phyloP scores from a whole-genome alignment of 1,140 invertebrate genomes.

The Solenopsis invicta region DNA sequence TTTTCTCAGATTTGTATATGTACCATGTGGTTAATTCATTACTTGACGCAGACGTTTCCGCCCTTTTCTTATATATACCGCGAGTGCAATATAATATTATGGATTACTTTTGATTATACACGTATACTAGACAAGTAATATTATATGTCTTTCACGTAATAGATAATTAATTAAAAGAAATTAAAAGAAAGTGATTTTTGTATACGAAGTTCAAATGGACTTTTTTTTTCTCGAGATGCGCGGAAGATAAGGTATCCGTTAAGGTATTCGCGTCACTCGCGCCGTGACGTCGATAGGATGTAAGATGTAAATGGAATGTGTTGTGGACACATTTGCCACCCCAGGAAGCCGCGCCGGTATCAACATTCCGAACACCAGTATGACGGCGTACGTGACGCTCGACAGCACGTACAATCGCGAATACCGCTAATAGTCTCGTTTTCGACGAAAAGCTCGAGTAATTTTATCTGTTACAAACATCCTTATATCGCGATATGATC shows the following conservation, averaged over 20 bases:
- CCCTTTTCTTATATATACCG: neutral
- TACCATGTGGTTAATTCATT: neutral
- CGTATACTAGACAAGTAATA: neutral
- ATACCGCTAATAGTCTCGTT: constrained; percentile 3
- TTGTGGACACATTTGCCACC: constrained; percentile 8
- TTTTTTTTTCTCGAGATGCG: constrained; percentile 23
- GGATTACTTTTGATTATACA: constrained; percentile 25
- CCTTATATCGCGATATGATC: neutral
- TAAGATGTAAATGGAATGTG: constrained; percentile 68
- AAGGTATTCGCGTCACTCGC: constrained; percentile 55
- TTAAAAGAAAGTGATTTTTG: constrained; percentile 39
- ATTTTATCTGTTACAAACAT: neutral
- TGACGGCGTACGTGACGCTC: constrained; percentile 26
- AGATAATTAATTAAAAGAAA: constrained; percentile 34
- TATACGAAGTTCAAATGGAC: constrained; percentile 2
- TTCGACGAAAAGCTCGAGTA: neutral
- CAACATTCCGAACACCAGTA: constrained; percentile 50
- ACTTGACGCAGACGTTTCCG: neutral
- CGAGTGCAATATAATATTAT: constrained; percentile 19
- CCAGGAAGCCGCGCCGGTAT: constrained; percentile 12
- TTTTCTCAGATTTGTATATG: constrained; percentile 13
- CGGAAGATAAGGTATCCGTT: constrained; percentile 11
- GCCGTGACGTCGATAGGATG: constrained; percentile 63
- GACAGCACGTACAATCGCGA: neutral
- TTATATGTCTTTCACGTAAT: constrained; percentile 26